Evolutionary conservation across 2,797 vertebrate genomes (phyloP).

Genomic region (Sarcophilus harrisii): DNA sequence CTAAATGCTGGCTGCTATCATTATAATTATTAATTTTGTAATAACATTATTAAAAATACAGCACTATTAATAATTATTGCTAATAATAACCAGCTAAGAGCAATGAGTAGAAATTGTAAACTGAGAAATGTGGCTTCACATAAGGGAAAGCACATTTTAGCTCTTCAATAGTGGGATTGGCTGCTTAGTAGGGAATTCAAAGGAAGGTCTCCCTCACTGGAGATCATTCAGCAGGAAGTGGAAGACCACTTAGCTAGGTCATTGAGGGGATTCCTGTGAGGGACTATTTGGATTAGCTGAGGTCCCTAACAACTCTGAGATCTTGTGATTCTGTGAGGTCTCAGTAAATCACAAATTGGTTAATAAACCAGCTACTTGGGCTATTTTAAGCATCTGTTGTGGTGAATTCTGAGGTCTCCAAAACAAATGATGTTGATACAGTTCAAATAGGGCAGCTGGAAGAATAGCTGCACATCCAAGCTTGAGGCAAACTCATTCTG

Average conservation of each 20-base stretch:
- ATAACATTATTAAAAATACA: too few species aligned
- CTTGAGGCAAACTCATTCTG: slow-evolving; percentile 77
- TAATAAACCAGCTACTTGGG: slow-evolving; percentile 35
- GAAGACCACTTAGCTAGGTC: background rate
- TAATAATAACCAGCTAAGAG: background rate
- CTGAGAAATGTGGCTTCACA: background rate
- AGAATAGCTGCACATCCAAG: slow-evolving; percentile 75
- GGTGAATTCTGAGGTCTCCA: slow-evolving; percentile 63
- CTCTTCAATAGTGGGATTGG: background rate
- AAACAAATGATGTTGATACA: slow-evolving; percentile 70
- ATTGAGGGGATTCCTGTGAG: background rate
- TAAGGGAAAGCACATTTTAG: background rate
- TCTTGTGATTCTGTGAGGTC: background rate
- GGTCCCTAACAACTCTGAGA: background rate
- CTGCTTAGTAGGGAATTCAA: background rate
- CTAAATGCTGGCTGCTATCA: background rate
- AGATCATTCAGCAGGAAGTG: background rate
- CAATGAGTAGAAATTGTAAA: background rate
- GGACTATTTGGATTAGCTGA: background rate
- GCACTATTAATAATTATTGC: too few species aligned
- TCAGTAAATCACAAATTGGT: slow-evolving; percentile 49
- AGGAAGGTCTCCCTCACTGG: background rate
- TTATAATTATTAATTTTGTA: too few species aligned
- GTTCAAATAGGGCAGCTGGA: slow-evolving; percentile 80
- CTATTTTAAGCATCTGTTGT: slow-evolving; percentile 62